Evolutionary conservation across 1,140 invertebrate species (phyloP), one percentile per base, ranked within the genome.

Genomic region (Babylonia areolata): DNA sequence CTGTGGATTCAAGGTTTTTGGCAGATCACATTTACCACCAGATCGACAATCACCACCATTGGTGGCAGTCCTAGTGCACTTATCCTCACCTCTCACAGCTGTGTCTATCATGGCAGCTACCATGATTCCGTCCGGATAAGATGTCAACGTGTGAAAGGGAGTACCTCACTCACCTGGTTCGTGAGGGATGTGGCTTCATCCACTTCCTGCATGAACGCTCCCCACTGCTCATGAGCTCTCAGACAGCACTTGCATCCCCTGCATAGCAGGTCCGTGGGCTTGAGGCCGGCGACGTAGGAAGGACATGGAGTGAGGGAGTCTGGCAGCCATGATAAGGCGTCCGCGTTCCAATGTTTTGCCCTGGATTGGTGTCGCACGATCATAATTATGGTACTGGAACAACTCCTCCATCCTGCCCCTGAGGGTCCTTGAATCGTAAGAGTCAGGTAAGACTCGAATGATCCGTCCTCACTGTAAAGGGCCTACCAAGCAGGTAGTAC

Each of bases 391-490:
- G 73, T 87, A 90, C 40, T 88, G 82, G 23, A 40, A 69, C 3
- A 88, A 83, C n/a, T 89, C 84, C 71, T 91, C 88, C 31, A 91
- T 71, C 90, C 90, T 91, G 90, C n/a, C 89, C 90, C n/a, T 88
- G 83, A 20, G 84, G 80, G n/a, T 87, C 75, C 46, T 90, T 92
- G 51, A 90, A 88, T 20, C 81, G 37, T 20, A 86, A 20, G 0
- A 92, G 69, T 89, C 90, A 91, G 31, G 42, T 73, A 31, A 89
- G 58, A 69, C 86, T 85, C 11, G 58, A 78, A 73, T 91, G 89
- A 81, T 90, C 89, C 1, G 89, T 91, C 15, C 89, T 73, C 9
- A 89, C n/a, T 11, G 87, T 31, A 54, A 89, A 88, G 12, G 42
- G 35, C 28, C 71, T 40, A 35, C 90, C 88, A 20, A 85, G 58